Evolutionary conservation across 2,113 vertebrate species (phyloP), one percentile per base, ranked within the genome.

Genomic region (Oceanites oceanicus): DNA sequence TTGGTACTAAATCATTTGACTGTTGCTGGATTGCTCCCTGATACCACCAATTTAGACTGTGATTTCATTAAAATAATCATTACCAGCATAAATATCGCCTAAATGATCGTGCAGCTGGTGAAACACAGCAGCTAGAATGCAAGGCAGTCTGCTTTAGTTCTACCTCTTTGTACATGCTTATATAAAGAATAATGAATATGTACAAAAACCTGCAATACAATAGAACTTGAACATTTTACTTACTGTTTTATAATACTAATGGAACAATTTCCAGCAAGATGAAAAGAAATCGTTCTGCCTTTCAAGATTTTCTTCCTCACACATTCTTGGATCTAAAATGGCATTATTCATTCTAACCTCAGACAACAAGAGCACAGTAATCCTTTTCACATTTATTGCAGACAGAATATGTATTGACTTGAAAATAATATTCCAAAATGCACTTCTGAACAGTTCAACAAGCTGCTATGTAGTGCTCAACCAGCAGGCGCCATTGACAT

Each of bases 41-140:
- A 94, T 76, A 95, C 32, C 71, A 96, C 30, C 71, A 86, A 92
- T 92, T 95, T 88, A 86, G 68, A 42, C 50, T 70, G 59, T 58
- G 78, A 93, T 88, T 96, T 92, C 86, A 94, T 90, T 80, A 94
- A 94, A 95, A 88, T 80, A 79, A 83, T 86, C 34, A 96, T 88
- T 92, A 94, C 34, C 53, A 86, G 67, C 63, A 72, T 80, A 92
- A 92, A 90, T 70, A 62, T 34, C 2, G 6, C 34, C 45, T 56
- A 86, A 94, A 94, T 61, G 67, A 86, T 45, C 3, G 15, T 77
- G 82, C 72, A 92, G 92, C 92, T 92, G 75, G 40, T 88, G 83
- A 86, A 90, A 91, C 45, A 86, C 53, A 73, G 75, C 58, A 88
- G 49, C 58, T 49, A 70, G 40, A 94, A 88, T 36, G 40, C 82